Evolutionary conservation across 2,797 vertebrate species (phyloP).

Genomic region (Alcedo quadribrachys): DNA sequence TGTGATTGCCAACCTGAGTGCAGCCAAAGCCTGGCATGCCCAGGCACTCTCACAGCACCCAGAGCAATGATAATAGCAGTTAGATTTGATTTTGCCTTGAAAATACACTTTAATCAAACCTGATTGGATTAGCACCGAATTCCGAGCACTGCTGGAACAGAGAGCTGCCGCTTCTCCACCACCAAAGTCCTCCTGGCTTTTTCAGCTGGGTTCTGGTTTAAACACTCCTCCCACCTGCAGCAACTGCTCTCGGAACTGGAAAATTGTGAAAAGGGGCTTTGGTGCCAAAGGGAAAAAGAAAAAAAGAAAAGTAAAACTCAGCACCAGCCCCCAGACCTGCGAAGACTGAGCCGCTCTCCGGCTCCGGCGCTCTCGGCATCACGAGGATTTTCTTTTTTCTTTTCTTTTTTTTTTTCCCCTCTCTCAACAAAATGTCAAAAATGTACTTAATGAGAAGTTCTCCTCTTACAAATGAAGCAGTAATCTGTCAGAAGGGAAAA

Average conservation of each 20-base stretch:
- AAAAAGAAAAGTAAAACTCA: background rate
- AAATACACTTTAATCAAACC: background rate
- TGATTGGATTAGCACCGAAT: background rate
- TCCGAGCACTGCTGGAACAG: fast-evolving
- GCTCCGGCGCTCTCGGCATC: background rate
- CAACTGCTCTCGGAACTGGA: background rate
- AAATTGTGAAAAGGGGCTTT: background rate
- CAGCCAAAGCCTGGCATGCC: background rate
- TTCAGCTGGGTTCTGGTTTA: background rate
- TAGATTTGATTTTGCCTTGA: background rate
- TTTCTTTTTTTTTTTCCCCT: fast-evolving
- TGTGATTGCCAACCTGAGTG: fast-evolving
- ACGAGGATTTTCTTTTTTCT: background rate
- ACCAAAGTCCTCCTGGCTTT: background rate
- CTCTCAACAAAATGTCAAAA: conserved; percentile 24
- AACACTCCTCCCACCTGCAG: background rate
- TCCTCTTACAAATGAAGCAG: conserved; percentile 43
- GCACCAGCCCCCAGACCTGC: background rate
- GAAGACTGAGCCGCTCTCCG: fast-evolving
- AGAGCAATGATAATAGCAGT: background rate
- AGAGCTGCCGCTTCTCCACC: background rate
- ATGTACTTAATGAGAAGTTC: conserved; percentile 48
- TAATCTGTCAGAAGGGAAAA: conserved; percentile 59
- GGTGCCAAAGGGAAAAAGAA: background rate
- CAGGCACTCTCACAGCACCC: background rate